phyloP scores from a whole-genome alignment of 1,140 invertebrate species.

The Physella acuta region DNA sequence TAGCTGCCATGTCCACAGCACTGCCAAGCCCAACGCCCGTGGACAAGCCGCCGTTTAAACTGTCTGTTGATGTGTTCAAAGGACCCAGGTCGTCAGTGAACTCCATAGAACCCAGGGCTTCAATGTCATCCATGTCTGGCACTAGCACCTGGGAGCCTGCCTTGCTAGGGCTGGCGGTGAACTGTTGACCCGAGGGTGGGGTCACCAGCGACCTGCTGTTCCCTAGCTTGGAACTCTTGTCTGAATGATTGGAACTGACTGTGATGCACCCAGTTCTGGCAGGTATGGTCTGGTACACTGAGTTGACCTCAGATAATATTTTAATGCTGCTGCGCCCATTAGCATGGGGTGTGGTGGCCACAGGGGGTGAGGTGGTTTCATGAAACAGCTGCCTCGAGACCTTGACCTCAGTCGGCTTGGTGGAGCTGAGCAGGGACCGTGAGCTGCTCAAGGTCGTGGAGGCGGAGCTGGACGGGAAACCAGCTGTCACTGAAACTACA shows the following conservation, averaged over 20 bases:
- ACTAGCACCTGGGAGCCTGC: neutral
- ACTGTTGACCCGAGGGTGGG: constrained; percentile 18
- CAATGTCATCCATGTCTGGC: constrained; percentile 1
- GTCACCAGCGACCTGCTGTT: constrained; percentile 8
- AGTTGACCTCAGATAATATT: neutral
- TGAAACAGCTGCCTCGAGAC: constrained; percentile 24
- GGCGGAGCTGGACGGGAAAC: neutral
- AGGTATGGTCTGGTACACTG: neutral
- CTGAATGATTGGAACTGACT: neutral
- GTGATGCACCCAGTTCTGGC: neutral
- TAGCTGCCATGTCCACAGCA: constrained; percentile 1
- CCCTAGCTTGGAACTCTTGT: neutral
- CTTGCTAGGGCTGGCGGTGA: constrained; percentile 15
- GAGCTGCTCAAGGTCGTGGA: neutral
- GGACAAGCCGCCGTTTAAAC: constrained; percentile 8
- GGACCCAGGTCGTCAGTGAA: constrained; percentile 11
- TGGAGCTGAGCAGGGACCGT: neutral
- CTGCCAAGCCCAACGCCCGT: neutral
- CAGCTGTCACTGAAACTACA: neutral
- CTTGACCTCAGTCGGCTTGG: constrained; percentile 21
- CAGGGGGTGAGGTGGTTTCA: constrained; percentile 18
- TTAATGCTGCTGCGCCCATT: constrained; percentile 3
- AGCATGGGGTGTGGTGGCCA: neutral
- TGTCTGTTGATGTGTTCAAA: constrained; percentile 16
- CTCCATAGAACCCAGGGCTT: neutral